Evolutionary conservation across 2,888 invertebrate genomes (phyloP).

Genomic region (Petrolisthes cinctipes): DNA sequence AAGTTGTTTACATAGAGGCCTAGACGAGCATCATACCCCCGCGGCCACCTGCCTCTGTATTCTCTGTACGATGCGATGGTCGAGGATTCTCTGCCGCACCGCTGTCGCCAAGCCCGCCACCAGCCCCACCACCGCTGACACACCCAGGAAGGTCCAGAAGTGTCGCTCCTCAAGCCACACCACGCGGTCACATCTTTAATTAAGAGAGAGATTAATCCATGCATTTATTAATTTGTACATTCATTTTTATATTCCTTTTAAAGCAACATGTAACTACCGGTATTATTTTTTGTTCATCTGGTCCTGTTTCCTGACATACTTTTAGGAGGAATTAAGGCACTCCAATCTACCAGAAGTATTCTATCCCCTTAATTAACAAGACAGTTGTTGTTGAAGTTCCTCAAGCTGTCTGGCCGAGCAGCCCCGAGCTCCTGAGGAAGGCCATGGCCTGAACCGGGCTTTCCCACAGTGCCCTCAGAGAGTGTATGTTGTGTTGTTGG

Average conservation of each 20-base stretch:
- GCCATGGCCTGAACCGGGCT: too few species aligned
- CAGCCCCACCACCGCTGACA: conserved; percentile 78
- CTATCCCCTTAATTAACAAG: too few species aligned
- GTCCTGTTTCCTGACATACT: too few species aligned
- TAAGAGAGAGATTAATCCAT: conserved; percentile 16
- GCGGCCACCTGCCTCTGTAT: conserved; percentile 81
- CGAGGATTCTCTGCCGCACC: conserved; percentile 78
- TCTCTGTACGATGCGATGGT: conserved; percentile 77
- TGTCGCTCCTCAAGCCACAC: conserved; percentile 86
- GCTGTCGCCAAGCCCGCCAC: conserved; percentile 78
- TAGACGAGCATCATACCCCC: conserved; percentile 62
- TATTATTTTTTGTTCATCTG: too few species aligned
- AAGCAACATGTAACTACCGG: neutral
- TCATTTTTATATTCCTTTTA: neutral
- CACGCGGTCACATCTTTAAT: conserved; percentile 84
- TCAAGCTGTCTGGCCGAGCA: too few species aligned
- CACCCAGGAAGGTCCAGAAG: conserved; percentile 85
- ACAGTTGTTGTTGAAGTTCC: too few species aligned
- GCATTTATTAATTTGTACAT: neutral
- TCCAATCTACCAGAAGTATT: too few species aligned
- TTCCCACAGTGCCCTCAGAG: too few species aligned
- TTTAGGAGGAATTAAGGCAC: too few species aligned
- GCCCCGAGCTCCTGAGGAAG: too few species aligned
- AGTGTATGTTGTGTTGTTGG: too few species aligned
- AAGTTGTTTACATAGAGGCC: too few species aligned